These are phyloP conservation scores for Actinemys pallida DNA, from an alignment of 2,113 vertebrate genomes.

Conservation along the genomic window DNA sequence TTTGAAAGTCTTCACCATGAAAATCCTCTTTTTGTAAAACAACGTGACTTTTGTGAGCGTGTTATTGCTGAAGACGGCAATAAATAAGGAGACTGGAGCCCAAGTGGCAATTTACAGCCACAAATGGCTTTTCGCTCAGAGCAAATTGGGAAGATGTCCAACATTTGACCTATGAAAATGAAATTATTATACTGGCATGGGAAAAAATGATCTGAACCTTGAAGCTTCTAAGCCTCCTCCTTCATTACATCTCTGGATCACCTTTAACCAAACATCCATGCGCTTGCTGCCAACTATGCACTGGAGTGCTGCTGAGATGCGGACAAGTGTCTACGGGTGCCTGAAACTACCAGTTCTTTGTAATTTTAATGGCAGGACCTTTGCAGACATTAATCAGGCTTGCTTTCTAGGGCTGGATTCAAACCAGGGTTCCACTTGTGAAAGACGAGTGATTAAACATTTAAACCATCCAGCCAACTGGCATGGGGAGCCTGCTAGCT, in stretches of 20 bases:
- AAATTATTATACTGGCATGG: conserved; percentile 38
- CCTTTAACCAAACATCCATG: rapidly evolving
- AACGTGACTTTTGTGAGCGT: neutral
- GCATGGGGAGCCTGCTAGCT: conserved; percentile 16
- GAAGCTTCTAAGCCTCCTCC: conserved; percentile 9
- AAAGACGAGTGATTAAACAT: conserved; percentile 32
- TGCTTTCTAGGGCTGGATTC: conserved; percentile 68
- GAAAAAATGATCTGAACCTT: conserved; percentile 25
- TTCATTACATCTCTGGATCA: neutral
- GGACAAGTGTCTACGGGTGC: conserved; percentile 15
- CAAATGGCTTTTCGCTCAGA: neutral
- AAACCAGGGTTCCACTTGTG: conserved; percentile 49
- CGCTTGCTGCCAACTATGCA: neutral
- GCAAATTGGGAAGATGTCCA: neutral
- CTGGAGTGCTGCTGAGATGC: neutral
- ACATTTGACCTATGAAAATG: conserved; percentile 20
- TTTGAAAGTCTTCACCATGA: rapidly evolving
- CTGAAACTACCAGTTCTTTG: neutral
- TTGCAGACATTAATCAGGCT: conserved; percentile 57
- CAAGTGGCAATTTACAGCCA: neutral
- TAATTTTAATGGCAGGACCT: conserved; percentile 28
- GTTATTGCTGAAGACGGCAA: neutral
- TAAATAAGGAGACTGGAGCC: neutral
- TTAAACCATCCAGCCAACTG: conserved; percentile 48
- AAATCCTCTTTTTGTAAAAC: conserved; percentile 1